Base-by-base conservation (phyloP, 2,888 invertebrate species). In the Eilema griseolum region DNA sequence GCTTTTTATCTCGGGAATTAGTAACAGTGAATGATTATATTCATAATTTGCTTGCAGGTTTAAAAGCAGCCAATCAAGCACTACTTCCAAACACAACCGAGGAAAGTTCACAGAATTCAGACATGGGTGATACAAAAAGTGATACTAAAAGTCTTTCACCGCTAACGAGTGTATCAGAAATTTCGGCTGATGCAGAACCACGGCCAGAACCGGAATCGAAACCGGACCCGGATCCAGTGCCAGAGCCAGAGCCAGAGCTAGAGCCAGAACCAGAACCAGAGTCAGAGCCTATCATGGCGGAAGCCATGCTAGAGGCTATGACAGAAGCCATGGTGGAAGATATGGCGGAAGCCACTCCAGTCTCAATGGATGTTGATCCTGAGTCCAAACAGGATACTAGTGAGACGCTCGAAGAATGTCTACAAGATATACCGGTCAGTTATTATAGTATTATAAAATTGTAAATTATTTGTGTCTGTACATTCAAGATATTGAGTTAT, bases 51-150 rank as follows among this genome's bases (percentile, higher is more conserved):
- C 4, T 75, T 84, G 33, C 83, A 91, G 91, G 83, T 59, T 67
- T 86, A 52, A 93, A 93, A 86, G 74, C 80, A 33, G 64, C 81
- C 41, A 41, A 41, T 16, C 41, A 41, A 5, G 28, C 86, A 2
- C 90, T 88, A 12, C 90, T 92, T 0, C 92, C 92, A 2, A 90
- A 86, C 62, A 89, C 86, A 7, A 89, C 88, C 0, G 93, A 93
- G 65, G 95, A 95, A 1, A 94, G 89, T 74, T 94, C 94, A 2
- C 94, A 92, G 67, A 93, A 92, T 74, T 94, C 93, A 0, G 94
- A 94, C 66, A 84, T 91, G 82, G 89, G 86, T 1, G 93, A 94
- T n/a, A 85, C 88, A 0, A 95, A 94, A 71, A 93, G 92, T 69
- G 93, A 94, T 28, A 85, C 88, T 0, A 95, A 94, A 71, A 93